Percentiles rank a stretch among this genome's conserved stretches.
These are phyloP conservation scores for Sceloporus tristichus DNA, from an alignment of 2,113 vertebrate species.

Conservation along the genomic window DNA sequence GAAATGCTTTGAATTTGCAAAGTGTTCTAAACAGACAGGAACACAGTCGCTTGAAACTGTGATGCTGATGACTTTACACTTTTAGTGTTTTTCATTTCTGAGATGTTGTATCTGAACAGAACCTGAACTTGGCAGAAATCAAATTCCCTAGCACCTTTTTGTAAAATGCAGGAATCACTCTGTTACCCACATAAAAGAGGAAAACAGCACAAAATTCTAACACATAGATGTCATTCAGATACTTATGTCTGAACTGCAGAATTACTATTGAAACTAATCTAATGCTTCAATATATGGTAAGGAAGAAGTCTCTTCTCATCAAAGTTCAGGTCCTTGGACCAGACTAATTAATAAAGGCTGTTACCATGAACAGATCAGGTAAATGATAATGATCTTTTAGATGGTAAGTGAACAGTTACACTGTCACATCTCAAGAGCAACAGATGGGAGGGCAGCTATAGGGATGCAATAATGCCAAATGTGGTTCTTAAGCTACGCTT, in stretches of 20 bases:
- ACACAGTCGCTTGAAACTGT: not conserved
- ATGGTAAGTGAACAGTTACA: not conserved
- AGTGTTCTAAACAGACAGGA: not conserved
- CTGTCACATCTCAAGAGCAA: conserved; percentile 7
- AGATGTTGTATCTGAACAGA: not conserved
- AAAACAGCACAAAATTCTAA: not conserved
- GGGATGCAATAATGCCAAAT: not conserved
- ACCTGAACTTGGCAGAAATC: not conserved
- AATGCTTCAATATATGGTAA: not conserved
- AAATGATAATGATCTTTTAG: not conserved
- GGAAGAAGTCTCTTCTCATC: not conserved
- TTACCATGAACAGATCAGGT: not conserved
- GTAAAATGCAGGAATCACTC: not conserved
- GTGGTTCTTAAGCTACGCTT: not conserved
- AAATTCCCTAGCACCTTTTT: not conserved
- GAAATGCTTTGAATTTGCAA: not conserved
- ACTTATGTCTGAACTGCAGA: not conserved
- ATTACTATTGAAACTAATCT: not conserved
- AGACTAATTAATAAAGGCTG: not conserved
- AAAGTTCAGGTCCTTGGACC: not conserved
- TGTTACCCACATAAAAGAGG: not conserved
- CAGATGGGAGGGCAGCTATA: not conserved
- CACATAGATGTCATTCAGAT: not conserved
- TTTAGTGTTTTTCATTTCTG: not conserved
- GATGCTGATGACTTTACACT: not conserved